phyloP scores from a whole-genome alignment of 2,797 vertebrate genomes.

The Brachyrhaphis roseni region DNA sequence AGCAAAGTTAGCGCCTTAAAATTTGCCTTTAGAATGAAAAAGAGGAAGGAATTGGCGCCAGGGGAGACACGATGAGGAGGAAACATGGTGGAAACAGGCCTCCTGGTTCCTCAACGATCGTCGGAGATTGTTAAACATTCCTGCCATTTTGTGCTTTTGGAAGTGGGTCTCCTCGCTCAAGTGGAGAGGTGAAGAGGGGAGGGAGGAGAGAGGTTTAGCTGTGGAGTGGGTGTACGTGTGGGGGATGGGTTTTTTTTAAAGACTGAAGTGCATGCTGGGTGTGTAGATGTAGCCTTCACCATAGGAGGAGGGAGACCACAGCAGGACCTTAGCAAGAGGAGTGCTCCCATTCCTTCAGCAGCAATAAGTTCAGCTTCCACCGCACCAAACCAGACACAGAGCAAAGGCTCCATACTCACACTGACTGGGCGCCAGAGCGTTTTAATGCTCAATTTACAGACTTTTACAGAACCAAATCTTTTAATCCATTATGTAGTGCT shows the following conservation, averaged over 20 bases:
- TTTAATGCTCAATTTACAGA: neutral
- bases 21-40: constrained; percentile 31
- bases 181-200: constrained; percentile 70
- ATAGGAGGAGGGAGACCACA: constrained; percentile 51
- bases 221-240: constrained; percentile 50
- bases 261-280: constrained; percentile 58
- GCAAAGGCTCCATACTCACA: constrained; percentile 46
- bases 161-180: constrained; percentile 75
- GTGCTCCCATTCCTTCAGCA: constrained; percentile 56
- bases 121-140: constrained; percentile 77
- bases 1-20: constrained; percentile 45
- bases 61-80: constrained; percentile 11
- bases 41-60: constrained; percentile 15
- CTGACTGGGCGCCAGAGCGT: constrained; percentile 24
- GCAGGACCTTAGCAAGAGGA: constrained; percentile 61
- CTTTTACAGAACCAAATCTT: neutral
- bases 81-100: constrained; percentile 23
- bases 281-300: constrained; percentile 42
- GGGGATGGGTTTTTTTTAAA: constrained; percentile 57
- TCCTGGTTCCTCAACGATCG: constrained; percentile 61
- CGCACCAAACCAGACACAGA: constrained; percentile 25
- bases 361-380: constrained; percentile 57
- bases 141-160: constrained; percentile 83
- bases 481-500: neutral
- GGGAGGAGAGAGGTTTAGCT: constrained; percentile 50